Evolutionary conservation across 2,888 invertebrate species (phyloP), one percentile per base, ranked within the genome.

Genomic region (Andrena marginata): DNA sequence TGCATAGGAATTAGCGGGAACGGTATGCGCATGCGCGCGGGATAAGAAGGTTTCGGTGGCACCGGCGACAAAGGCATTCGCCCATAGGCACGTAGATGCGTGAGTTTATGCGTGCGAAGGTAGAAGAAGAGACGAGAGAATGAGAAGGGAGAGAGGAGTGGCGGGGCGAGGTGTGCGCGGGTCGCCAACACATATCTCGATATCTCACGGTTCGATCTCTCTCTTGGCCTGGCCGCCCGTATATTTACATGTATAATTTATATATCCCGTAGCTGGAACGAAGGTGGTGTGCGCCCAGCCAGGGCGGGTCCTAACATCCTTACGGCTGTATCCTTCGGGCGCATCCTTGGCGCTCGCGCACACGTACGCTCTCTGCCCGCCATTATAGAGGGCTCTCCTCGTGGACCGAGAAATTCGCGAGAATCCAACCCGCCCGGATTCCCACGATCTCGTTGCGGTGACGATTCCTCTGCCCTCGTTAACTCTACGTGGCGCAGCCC

Each of bases 191-290:
- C 92, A 90, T 91, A 92, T 92, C 87, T 90, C 90, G 91, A 91
- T 92, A 93, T 93, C 92, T 89, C 79, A 84, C 85, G 80, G 85
- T 92, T 93, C 90, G 92, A 93, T 93, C 93, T 92, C 87, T 86
- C 81, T 54, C 56, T 56, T n/a, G 88, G 83, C 84, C 68, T 54
- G 88, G 88, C 88, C 87, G 92, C 87, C 89, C 90, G 92, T 93
- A 92, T 93, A 93, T 93, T 93, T 93, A 93, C 92, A 93, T 93
- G 92, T 92, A 93, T 93, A 93, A 93, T 93, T 93, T 92, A 93
- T 93, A 92, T 93, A 92, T 90, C 91, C 90, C 89, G 88, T 85
- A 72, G 89, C 82, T 71, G 82, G 88, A 82, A 84, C 84, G 85
- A 78, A 87, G 82, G 74, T 78, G 85, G 85, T 79, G 86, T 71